Conservation (phyloP, 2,113 vertebrate genomes). For the Cyanistes caeruleus region DNA sequence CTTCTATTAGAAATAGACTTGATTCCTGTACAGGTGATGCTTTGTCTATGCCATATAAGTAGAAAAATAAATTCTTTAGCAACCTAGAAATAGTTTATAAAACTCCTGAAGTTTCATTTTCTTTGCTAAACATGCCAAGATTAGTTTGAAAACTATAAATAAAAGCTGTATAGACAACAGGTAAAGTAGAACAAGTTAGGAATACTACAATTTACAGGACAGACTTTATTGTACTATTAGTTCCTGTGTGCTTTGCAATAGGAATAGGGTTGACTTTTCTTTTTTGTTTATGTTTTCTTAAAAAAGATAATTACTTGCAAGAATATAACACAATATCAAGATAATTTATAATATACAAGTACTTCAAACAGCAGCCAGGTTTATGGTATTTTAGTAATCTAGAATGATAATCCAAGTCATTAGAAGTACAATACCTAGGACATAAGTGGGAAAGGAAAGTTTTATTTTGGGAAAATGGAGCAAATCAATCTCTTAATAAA, state of each 20-base stretch:
- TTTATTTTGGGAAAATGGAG: conserved; percentile 80
- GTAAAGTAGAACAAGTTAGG: conserved; percentile 82
- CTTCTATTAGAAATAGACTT: conserved; percentile 78
- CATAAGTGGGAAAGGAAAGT: conserved; percentile 74
- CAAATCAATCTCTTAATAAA: conserved; percentile 85
- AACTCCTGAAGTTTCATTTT: conserved; percentile 81
- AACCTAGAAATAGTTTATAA: conserved; percentile 87
- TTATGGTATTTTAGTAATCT: conserved; percentile 69
- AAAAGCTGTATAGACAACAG: conserved; percentile 81
- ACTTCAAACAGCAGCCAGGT: conserved; percentile 78
- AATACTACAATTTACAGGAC: conserved; percentile 81
- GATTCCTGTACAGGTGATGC: conserved; percentile 81
- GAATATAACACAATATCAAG: conserved; percentile 80
- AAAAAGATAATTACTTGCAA: conserved; percentile 83
- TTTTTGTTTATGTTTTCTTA: conserved; percentile 79
- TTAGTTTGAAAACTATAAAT: conserved; percentile 82
- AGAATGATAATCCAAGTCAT: conserved; percentile 70
- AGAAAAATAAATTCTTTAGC: conserved; percentile 87
- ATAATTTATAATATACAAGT: conserved; percentile 84
- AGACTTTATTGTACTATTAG: conserved; percentile 80
- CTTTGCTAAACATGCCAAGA: conserved; percentile 78
- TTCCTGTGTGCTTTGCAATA: conserved; percentile 82
- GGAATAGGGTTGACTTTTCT: conserved; percentile 69
- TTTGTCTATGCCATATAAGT: conserved; percentile 83
- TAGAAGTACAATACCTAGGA: conserved; percentile 83